These are phyloP conservation scores for Mythimna ferrago DNA, from an alignment of 2,888 invertebrate species.

Conservation along the genomic window DNA sequence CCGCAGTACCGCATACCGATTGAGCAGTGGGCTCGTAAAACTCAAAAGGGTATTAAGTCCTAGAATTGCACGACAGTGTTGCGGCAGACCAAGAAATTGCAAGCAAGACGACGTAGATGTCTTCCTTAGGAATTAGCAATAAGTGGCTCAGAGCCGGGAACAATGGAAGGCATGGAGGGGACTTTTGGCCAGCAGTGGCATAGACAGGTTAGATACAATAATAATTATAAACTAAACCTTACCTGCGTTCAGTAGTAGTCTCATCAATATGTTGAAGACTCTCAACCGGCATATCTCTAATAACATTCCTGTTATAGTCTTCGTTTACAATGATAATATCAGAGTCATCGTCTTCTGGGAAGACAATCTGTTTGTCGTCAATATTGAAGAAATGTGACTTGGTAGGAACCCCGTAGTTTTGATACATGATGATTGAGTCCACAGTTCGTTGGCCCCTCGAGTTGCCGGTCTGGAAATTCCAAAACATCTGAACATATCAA, in stretches of 20 bases:
- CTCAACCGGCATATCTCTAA: conserved; percentile 74
- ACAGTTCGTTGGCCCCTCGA: conserved; percentile 93
- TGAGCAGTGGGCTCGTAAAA: too few relatives aligned
- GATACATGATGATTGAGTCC: conserved; percentile 84
- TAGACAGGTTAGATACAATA: too few relatives aligned
- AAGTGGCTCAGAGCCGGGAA: too few relatives aligned
- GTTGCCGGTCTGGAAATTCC: conserved; percentile 95
- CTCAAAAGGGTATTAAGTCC: too few relatives aligned
- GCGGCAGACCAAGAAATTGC: too few relatives aligned
- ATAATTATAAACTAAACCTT: conserved; percentile 28
- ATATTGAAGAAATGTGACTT: conserved; percentile 80
- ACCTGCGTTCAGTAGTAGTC: conserved; percentile 74
- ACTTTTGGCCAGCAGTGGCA: too few relatives aligned
- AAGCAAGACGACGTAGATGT: too few relatives aligned
- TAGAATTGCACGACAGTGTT: too few relatives aligned
- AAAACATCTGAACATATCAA: conserved; percentile 93
- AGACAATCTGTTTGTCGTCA: conserved; percentile 83
- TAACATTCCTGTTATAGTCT: conserved; percentile 78
- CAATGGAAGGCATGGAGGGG: too few relatives aligned
- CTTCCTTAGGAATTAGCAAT: too few relatives aligned
- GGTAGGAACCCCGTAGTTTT: conserved; percentile 81
- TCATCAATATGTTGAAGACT: conserved; percentile 70
- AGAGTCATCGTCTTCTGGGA: conserved; percentile 85
- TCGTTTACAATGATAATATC: conserved; percentile 88
- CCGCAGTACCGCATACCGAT: too few relatives aligned